phyloP scores from a whole-genome alignment of 2,888 invertebrate genomes.

The Euzetes globulus region DNA sequence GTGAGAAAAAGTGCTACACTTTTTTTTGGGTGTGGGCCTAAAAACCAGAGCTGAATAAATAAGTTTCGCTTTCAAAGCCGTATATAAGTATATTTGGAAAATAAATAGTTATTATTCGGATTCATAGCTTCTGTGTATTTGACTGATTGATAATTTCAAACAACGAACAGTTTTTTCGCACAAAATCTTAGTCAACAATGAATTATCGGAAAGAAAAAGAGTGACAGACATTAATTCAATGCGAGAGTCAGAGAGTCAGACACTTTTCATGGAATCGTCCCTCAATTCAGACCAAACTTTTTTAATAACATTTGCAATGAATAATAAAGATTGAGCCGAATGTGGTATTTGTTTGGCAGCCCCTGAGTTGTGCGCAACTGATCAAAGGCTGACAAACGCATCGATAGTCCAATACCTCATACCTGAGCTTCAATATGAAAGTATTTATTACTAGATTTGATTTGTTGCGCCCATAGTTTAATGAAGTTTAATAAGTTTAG shows the following conservation, averaged over 20 bases:
- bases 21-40: conserved; percentile 11
- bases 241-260: no score
- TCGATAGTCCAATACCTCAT: not conserved
- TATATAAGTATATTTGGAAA: not conserved
- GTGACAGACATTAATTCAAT: not conserved
- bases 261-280: not conserved
- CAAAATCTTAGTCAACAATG: not conserved
- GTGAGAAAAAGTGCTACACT: conserved; percentile 18
- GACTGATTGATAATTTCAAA: not conserved
- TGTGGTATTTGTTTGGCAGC: not conserved
- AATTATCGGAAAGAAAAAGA: not conserved
- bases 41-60: conserved; percentile 23
- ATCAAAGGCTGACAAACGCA: conserved; percentile 1
- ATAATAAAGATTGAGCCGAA: no score
- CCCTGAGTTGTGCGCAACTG: not conserved
- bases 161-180: not conserved
- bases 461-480: conserved; percentile 25
- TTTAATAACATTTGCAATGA: no score
- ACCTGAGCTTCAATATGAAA: not conserved
- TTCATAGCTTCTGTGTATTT: conserved; percentile 18
- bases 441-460: conserved; percentile 16
- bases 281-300: not conserved
- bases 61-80: not conserved
- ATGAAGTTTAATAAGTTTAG: conserved; percentile 27
- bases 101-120: not conserved